phyloP scores from a whole-genome alignment of 2,113 vertebrate genomes.

The Odocoileus virginianus region DNA sequence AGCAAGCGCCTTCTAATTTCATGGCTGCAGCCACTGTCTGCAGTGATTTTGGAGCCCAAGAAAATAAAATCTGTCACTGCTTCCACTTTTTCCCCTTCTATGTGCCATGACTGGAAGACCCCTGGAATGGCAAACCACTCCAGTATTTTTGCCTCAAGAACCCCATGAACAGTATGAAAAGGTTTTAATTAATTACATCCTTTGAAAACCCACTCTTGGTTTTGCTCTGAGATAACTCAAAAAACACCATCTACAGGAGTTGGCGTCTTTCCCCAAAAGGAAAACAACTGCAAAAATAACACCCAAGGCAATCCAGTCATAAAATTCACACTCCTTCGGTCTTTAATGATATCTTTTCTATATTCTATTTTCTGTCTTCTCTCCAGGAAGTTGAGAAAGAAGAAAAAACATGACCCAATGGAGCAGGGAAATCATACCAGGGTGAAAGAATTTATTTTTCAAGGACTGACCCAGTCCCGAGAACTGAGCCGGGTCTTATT shows the following conservation, averaged over 20 bases:
- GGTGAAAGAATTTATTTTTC: slow-evolving; percentile 38
- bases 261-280: background rate
- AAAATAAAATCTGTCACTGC: background rate
- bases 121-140: background rate
- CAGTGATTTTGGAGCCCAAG: background rate
- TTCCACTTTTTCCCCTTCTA: background rate
- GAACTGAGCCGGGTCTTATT: slow-evolving; percentile 12
- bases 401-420: background rate
- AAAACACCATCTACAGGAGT: background rate
- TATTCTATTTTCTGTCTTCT: background rate
- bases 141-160: background rate
- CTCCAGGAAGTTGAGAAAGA: background rate
- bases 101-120: background rate
- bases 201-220: background rate
- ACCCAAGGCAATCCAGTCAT: background rate
- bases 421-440: slow-evolving; percentile 3
- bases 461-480: slow-evolving; percentile 9
- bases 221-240: background rate
- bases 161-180: background rate
- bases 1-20: background rate
- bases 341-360: background rate
- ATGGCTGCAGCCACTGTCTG: background rate
- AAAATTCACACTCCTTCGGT: background rate
- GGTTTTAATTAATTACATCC: background rate
- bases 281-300: background rate